These are phyloP conservation scores for Proteles cristata DNA, from an alignment of 2,113 vertebrate genomes.

Conservation along the genomic window DNA sequence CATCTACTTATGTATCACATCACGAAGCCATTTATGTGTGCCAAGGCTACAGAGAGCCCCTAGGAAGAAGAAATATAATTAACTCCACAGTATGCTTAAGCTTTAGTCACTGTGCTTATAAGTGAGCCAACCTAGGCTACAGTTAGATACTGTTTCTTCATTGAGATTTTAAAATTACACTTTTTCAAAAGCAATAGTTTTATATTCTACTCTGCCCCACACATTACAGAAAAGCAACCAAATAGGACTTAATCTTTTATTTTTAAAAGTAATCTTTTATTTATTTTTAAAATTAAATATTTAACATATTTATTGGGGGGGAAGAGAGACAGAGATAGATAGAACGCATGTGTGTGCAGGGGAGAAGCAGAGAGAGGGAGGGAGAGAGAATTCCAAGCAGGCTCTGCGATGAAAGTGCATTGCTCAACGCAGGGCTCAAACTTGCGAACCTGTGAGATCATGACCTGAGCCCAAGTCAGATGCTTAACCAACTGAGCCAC, in stretches of 20 bases:
- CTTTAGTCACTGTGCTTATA: constrained; percentile 50
- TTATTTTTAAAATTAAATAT: no score
- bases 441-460: no score
- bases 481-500: no score
- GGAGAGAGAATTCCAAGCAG: no score
- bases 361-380: no score
- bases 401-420: no score
- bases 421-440: no score
- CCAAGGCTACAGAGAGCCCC: not conserved
- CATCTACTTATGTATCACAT: not conserved
- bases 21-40: not conserved
- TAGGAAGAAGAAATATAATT: not conserved
- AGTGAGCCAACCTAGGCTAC: constrained; percentile 30
- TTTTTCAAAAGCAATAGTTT: constrained; percentile 27
- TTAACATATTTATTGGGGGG: no score
- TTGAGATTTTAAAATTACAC: not conserved
- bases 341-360: no score
- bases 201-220: not conserved
- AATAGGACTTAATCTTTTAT: not conserved
- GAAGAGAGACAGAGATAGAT: no score
- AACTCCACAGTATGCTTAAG: not conserved
- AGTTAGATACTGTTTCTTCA: not conserved
- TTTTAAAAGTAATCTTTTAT: no score
- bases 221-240: not conserved
- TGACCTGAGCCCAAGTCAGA: no score